Conservation (phyloP, 1,140 invertebrate species). For the Paracyclopina nana region DNA sequence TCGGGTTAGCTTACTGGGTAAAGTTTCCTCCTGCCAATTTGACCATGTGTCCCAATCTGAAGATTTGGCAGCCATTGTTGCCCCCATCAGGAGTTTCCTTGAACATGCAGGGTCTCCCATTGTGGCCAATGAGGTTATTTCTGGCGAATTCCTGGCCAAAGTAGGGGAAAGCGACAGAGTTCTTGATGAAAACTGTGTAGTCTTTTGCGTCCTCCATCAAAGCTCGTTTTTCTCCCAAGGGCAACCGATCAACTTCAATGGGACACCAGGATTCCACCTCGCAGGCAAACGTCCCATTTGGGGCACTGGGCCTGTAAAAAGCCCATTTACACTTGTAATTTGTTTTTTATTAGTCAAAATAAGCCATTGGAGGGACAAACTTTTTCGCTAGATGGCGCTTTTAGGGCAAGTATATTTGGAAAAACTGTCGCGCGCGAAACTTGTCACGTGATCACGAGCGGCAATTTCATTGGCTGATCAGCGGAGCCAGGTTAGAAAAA, state of each 20-base stretch:
- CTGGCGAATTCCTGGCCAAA: not conserved
- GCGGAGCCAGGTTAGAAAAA: no score
- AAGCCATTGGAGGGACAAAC: no score
- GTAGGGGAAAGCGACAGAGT: not conserved
- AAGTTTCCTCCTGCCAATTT: conserved; percentile 1
- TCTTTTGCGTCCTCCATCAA: not conserved
- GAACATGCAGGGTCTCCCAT: not conserved
- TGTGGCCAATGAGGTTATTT: not conserved
- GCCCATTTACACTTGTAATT: no score
- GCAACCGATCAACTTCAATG: not conserved
- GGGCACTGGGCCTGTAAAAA: not conserved
- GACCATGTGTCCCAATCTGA: not conserved
- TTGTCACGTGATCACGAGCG: no score
- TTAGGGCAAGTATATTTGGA: no score
- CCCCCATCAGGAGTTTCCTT: not conserved
- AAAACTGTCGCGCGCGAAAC: no score
- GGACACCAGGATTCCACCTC: conserved; percentile 4
- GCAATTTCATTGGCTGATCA: no score
- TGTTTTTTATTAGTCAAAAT: no score
- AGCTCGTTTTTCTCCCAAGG: not conserved
- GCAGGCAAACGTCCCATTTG: not conserved
- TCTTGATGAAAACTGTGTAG: conserved; percentile 2
- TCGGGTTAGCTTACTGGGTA: conserved; percentile 1
- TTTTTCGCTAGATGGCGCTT: no score
- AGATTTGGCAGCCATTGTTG: not conserved